Conservation (phyloP, 2,113 vertebrate genomes). For the Crotophaga sulcirostris region DNA sequence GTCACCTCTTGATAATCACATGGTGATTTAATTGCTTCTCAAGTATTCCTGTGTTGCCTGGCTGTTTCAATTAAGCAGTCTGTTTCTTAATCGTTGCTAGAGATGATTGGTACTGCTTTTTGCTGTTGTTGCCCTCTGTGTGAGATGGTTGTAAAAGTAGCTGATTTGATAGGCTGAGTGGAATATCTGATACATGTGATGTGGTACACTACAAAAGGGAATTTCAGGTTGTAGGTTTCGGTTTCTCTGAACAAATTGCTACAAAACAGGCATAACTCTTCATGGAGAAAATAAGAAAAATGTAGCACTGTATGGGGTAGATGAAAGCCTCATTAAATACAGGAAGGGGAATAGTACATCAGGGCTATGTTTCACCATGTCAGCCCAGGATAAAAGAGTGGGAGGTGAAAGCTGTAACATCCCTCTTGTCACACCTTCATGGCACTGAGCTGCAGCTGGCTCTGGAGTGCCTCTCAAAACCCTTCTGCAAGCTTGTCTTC, state of each 20-base stretch:
- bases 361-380: neutral
- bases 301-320: accelerated
- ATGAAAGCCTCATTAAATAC: neutral
- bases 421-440: neutral
- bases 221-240: neutral
- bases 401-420: neutral
- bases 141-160: neutral
- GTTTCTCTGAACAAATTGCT: neutral
- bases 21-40: neutral
- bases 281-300: neutral
- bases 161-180: neutral
- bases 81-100: neutral
- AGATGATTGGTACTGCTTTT: neutral
- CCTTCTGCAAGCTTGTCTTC: neutral
- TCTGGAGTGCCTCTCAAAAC: neutral
- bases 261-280: neutral
- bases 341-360: neutral
- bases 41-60: neutral
- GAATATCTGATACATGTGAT: neutral
- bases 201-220: neutral
- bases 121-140: neutral
- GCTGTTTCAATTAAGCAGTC: neutral
- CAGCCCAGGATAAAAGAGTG: neutral
- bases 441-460: neutral
- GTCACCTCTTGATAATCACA: neutral